A percentile compares a stretch with the other conserved stretches of the same genome.
phyloP scores from a whole-genome alignment of 1,140 invertebrate species.

The Campoletis sonorensis region DNA sequence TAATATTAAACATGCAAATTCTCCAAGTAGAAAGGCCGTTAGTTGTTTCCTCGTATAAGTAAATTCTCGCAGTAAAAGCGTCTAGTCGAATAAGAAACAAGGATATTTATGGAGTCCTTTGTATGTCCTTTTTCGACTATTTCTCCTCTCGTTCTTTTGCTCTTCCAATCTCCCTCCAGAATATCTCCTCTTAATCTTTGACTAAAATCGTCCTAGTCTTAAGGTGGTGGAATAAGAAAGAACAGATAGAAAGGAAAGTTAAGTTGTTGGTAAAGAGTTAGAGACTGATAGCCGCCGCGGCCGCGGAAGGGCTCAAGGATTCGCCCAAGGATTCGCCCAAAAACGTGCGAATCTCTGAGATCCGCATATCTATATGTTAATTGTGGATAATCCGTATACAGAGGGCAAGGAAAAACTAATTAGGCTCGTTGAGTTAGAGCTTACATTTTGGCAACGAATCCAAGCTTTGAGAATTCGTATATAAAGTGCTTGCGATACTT shows the following conservation, averaged over 20 bases:
- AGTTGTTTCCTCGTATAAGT: background rate
- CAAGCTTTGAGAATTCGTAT: slow-evolving; percentile 12
- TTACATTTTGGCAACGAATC: slow-evolving; percentile 16
- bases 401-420: slow-evolving; percentile 44
- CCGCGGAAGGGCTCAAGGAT: background rate
- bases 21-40: background rate
- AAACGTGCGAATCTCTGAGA: background rate
- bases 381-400: slow-evolving; percentile 29
- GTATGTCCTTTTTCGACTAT: slow-evolving; percentile 5
- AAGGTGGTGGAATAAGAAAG: background rate
- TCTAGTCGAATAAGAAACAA: slow-evolving; percentile 13
- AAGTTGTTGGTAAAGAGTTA: slow-evolving; percentile 13
- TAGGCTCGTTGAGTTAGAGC: slow-evolving; percentile 35
- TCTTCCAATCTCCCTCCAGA: background rate
- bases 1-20: too few relatives aligned
- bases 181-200: slow-evolving; percentile 49
- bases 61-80: background rate
- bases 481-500: slow-evolving; percentile 27
- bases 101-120: background rate
- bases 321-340: background rate
- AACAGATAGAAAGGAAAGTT: background rate
- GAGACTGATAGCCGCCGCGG: slow-evolving; percentile 20
- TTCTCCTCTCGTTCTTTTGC: slow-evolving; percentile 4
- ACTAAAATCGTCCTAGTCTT: background rate
- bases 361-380: background rate